Conservation (phyloP, 2,113 vertebrate species). For the Eubucco bourcierii region DNA sequence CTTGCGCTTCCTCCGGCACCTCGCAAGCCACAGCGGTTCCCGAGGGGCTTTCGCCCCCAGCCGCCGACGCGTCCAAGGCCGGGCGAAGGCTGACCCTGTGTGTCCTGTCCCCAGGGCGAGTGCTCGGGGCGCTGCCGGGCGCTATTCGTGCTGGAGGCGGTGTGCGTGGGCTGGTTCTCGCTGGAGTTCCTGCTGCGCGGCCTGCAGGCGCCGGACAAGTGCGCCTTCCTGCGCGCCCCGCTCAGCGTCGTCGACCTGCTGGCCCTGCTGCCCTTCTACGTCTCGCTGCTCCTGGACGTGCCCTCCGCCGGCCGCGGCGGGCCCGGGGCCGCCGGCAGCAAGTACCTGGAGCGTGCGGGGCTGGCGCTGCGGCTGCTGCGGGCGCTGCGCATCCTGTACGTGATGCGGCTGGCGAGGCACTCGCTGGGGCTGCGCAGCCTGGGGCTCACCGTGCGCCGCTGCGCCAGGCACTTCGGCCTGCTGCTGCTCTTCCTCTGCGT, state of each 20-base stretch:
- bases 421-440: slow-evolving; percentile 92
- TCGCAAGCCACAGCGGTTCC: too few species aligned
- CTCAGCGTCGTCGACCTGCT: slow-evolving; percentile 93
- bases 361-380: slow-evolving; percentile 82
- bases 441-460: slow-evolving; percentile 90
- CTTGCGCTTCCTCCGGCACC: too few species aligned
- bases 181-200: slow-evolving; percentile 93
- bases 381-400: slow-evolving; percentile 91
- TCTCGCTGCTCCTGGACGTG: slow-evolving; percentile 88
- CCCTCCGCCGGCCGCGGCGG: slow-evolving; percentile 75
- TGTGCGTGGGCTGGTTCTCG: slow-evolving; percentile 97
- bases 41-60: too few species aligned
- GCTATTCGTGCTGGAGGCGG: slow-evolving; percentile 94
- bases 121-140: slow-evolving; percentile 89
- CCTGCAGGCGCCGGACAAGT: slow-evolving; percentile 93
- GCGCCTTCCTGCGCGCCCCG: slow-evolving; percentile 88
- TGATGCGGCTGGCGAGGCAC: slow-evolving; percentile 84
- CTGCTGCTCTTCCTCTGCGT: slow-evolving; percentile 94
- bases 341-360: slow-evolving; percentile 92
- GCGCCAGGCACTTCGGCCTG: slow-evolving; percentile 91
- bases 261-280: slow-evolving; percentile 94
- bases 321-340: slow-evolving; percentile 81
- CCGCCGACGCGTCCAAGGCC: too few species aligned
- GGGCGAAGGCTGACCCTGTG: too few species aligned
- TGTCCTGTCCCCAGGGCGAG: slow-evolving; percentile 81